Conservation (phyloP, 1,140 invertebrate species). For the Phymastichus coffea region DNA sequence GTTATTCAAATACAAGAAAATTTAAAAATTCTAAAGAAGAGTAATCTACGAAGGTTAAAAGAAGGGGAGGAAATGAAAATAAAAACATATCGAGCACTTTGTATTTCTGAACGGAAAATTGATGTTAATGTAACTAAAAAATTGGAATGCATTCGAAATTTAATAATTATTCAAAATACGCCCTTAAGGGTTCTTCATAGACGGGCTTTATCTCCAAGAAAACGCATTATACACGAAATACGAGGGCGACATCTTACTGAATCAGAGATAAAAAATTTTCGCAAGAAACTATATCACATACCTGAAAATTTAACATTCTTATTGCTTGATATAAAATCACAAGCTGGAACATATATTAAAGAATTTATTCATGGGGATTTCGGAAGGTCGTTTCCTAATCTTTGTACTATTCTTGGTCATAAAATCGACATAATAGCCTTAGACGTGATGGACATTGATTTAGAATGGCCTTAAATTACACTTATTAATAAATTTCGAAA, state of each 20-base stretch:
- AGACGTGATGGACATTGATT: conserved; percentile 68
- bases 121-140: conserved; percentile 55
- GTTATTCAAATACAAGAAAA: conserved; percentile 61
- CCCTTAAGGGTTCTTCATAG: conserved; percentile 84
- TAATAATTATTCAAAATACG: conserved; percentile 72
- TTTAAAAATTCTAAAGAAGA: conserved; percentile 16
- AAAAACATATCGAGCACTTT: conserved; percentile 82
- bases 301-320: conserved; percentile 55
- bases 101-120: conserved; percentile 56
- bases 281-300: conserved; percentile 18
- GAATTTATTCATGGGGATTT: conserved; percentile 97
- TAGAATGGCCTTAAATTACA: conserved; percentile 64
- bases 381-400: conserved; percentile 77
- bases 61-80: conserved; percentile 83
- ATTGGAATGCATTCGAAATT: conserved; percentile 59
- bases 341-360: conserved; percentile 96
- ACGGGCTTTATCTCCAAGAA: conserved; percentile 67
- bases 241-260: conserved; percentile 46
- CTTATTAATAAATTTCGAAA: neutral
- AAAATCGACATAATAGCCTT: conserved; percentile 76
- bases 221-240: conserved; percentile 66
- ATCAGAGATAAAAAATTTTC: conserved; percentile 34
- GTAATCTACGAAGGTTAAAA: conserved; percentile 72
- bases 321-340: conserved; percentile 72
- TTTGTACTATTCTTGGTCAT: conserved; percentile 69